Evolutionary conservation across 2,797 vertebrate genomes (phyloP).

Genomic region (Sebastes kiyomatsui): DNA sequence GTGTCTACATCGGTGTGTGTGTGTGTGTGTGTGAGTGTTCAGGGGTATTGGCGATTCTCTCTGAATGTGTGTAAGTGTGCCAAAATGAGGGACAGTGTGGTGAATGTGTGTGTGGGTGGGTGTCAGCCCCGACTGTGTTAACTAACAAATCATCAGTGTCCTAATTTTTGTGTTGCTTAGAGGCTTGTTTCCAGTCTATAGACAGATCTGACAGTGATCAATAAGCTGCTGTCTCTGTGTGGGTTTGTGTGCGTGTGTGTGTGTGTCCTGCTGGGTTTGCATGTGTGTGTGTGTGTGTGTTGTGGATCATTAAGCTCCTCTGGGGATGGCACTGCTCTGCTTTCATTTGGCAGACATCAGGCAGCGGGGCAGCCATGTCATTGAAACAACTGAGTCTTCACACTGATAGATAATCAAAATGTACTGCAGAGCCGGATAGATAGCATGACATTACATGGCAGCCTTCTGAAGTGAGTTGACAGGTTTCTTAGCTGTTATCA

Average conservation of each 20-base stretch:
- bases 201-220: constrained; percentile 78
- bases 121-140: constrained; percentile 59
- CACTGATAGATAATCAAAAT: constrained; percentile 72
- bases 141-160: constrained; percentile 78
- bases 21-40: constrained; percentile 3
- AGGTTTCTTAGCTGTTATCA: constrained; percentile 42
- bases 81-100: constrained; percentile 49
- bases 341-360: constrained; percentile 73
- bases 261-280: not conserved
- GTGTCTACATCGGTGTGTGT: constrained; percentile 36
- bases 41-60: constrained; percentile 42
- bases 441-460: constrained; percentile 58
- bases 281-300: constrained; percentile 36
- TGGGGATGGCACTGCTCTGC: constrained; percentile 67
- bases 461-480: constrained; percentile 51
- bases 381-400: constrained; percentile 65
- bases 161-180: constrained; percentile 77
- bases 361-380: constrained; percentile 61
- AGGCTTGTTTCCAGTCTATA: constrained; percentile 79
- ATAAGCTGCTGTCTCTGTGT: constrained; percentile 72
- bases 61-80: constrained; percentile 59
- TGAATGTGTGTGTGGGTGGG: constrained; percentile 45
- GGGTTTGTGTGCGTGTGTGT: constrained; percentile 4
- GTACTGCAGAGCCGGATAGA: constrained; percentile 30
- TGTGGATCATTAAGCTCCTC: constrained; percentile 74